Evolutionary conservation across 2,113 vertebrate species (phyloP), one percentile per base, ranked within the genome.

Genomic region (Copsychus sechellarum): DNA sequence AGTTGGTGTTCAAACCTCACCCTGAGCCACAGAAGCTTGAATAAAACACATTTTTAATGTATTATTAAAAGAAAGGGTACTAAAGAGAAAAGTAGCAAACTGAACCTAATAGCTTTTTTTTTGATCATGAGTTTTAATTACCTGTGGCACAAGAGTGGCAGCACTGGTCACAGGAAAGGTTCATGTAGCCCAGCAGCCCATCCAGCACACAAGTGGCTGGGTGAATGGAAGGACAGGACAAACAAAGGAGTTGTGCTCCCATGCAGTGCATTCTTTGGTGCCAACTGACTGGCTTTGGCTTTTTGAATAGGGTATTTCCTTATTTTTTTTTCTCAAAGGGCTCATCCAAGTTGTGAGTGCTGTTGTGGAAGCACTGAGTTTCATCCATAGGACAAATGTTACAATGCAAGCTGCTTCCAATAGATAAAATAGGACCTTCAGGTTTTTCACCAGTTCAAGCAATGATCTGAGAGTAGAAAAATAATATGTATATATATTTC

Each of bases 221-320:
- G 31, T 16, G 33, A 9, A 6, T 14, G 43, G 79, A 70, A 78
- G 42, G 69, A 42, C 4, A n/a, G 45, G 40, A 38, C 66, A 14
- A 53, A n/a, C 0, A 0, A 9, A 26, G 54, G 9, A 47, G 28
- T 6, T 36, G 22, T 57, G 9, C 34, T 83, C 9, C 22, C 71
- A 23, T 53, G 47, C 36, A 74, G 25, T 22, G 7, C 38, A 20
- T 62, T 28, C 38, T 53, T 48, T 16, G 31, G 5, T 70, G 82
- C n/a, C 8, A 8, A 1, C n/a, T 21, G 11, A 3, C 25, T 50
- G 34, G 21, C 58, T 86, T 79, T 45, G 28, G 13, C 42, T 17
- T 70, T 48, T 4, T 31, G 31, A 56, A 54, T 21, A 29, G 50
- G 73, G 9, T 16, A 22, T 47, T 79, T 48, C 28, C 40, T 64